Base-by-base conservation (phyloP, 2,797 vertebrate species). In the Synanceia verrucosa region DNA sequence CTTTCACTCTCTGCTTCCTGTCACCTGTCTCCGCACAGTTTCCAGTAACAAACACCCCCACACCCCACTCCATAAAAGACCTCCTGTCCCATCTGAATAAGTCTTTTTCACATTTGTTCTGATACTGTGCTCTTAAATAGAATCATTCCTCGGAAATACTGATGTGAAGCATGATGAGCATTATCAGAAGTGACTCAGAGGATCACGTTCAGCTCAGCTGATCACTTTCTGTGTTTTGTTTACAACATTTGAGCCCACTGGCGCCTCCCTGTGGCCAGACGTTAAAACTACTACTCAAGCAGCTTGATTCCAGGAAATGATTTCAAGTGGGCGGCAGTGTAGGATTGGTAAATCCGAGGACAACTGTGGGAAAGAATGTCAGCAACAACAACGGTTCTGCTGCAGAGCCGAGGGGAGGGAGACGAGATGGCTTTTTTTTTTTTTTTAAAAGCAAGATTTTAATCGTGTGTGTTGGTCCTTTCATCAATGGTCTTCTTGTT, bases 291-390 rank as follows among this genome's bases (percentile, higher is more conserved):
- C 56, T 1, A 5, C 4, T 28, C 13, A 13, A n/a, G 29, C 10
- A 18, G 44, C 67, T 78, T 36, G 65, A 78, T 90, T 90, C 86
- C 86, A 82, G 86, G 85, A 91, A 89, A 78, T 80, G 70, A 73
- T 81, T 81, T 89, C 76, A 82, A n/a, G 81, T 80, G 82, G 87
- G 36, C 24, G 82, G 83, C 56, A 5, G 52, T 60, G 73, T 44
- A 16, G 56, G 50, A 53, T 78, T 48, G 44, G 80, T 58, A 79
- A 52, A 16, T 47, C 16, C 4, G 44, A 81, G 72, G 65, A 77
- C 51, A 59, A 55, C 56, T 9, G 47, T 72, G 79, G 85, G 76
- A 86, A 85, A 84, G 84, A 86, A 85, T 79, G 69, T 86, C 53
- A 67, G 55, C 69, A 65, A 62, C 71, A 61, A 34, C 13, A 63